phyloP scores from a whole-genome alignment of 1,140 invertebrate genomes.

The Branchinecta lynchi region DNA sequence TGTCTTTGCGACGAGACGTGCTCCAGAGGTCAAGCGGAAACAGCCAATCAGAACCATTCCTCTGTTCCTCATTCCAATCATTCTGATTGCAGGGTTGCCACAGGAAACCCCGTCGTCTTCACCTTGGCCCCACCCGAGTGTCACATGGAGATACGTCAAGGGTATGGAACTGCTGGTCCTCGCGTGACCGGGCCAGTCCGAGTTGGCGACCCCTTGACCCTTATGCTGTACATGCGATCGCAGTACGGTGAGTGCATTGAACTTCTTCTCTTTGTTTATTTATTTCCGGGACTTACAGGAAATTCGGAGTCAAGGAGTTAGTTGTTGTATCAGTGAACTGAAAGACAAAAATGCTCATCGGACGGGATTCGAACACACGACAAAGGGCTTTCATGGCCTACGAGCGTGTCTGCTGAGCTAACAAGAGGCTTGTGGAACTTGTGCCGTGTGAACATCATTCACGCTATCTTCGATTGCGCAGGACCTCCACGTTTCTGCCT shows the following conservation, averaged over 20 bases:
- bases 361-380: too few relatives aligned
- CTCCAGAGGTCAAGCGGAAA: too few relatives aligned
- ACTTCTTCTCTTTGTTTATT: background rate
- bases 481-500: too few relatives aligned
- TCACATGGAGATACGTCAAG: constrained; percentile 85
- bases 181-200: constrained; percentile 71
- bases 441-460: too few relatives aligned
- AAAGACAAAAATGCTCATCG: too few relatives aligned
- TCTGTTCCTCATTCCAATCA: too few relatives aligned
- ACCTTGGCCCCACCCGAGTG: constrained; percentile 81
- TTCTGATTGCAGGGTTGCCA: constrained; percentile 51
- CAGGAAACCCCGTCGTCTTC: constrained; percentile 84
- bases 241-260: constrained; percentile 54
- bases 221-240: constrained; percentile 85
- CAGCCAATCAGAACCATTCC: too few relatives aligned
- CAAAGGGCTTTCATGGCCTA: too few relatives aligned
- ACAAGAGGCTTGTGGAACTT: too few relatives aligned
- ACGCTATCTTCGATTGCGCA: too few relatives aligned
- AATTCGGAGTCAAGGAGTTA: background rate
- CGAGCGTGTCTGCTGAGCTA: too few relatives aligned
- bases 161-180: constrained; percentile 64
- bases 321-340: background rate
- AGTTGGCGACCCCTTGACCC: constrained; percentile 75
- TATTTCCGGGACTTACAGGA: background rate
- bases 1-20: too few relatives aligned